Evolutionary conservation across 2,888 invertebrate genomes (phyloP), one percentile per base, ranked within the genome.

Genomic region (Byasa hedistus): DNA sequence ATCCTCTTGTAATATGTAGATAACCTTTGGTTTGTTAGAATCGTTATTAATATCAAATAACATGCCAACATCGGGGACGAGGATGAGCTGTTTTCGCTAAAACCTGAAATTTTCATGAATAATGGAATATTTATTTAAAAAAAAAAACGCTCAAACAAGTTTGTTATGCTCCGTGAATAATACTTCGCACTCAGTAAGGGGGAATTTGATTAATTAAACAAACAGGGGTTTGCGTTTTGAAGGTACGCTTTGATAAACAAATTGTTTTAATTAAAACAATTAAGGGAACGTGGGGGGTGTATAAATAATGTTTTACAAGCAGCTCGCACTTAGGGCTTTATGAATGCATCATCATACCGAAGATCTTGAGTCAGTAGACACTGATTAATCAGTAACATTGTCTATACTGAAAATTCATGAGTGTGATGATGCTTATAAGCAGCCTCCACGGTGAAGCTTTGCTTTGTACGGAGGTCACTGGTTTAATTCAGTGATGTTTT

Each of bases 231-330:
- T 52, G 23, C 51, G 52, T 36, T 54, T 27, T 61, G 21, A 61
- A 61, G 54, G 61, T 61, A 52, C 39, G 61, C 36, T 55, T 61
- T 61, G 61, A 61, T 54, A 22, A 54, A 62, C 62, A 62, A 62
- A 62, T 62, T 62, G 56, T 36, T 54, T 36, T 62, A 39, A 62
- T 56, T 56, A 62, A 56, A 56, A 62, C 62, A 62, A 62, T 56
- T 56, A 62, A 19, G 39, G 39, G 23, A 39, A 22, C 44, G 55
- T 24, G n/a, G 62, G n/a, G 39, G 3, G 62, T 55, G 19, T 54
- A 44, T 24, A 54, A 61, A 39, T 61, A 36, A 55, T 36, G 23
- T 54, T 44, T 39, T 23, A 44, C 44, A 54, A 55, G 22, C 39
- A 17, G 15, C 27, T 24, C 54, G 23, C 15, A 54, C 54, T 27